Evolutionary conservation across 1,140 invertebrate genomes (phyloP).

Genomic region (Penaeus indicus): DNA sequence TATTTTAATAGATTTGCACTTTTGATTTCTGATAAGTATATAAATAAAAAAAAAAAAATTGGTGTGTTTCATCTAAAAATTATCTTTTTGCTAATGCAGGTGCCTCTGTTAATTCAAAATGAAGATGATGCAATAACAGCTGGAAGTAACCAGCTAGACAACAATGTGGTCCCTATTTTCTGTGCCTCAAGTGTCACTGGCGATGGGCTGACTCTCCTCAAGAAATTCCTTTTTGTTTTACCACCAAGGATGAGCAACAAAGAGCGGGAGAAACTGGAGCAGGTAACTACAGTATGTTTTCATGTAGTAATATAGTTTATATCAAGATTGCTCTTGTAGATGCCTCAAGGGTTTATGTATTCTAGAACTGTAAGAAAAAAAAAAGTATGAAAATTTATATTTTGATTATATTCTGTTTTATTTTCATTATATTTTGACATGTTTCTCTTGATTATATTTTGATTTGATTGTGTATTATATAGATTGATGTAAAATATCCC

Average conservation of each 20-base stretch:
- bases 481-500: not conserved
- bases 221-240: constrained; percentile 82
- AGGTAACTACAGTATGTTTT: constrained; percentile 69
- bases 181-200: constrained; percentile 96
- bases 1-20: not conserved
- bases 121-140: constrained; percentile 82
- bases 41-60: too few relatives aligned
- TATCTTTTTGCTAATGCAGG: constrained; percentile 33
- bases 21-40: not conserved
- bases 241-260: constrained; percentile 79
- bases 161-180: constrained; percentile 87
- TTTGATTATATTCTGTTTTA: too few relatives aligned
- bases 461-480: not conserved
- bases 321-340: not conserved
- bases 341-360: constrained; percentile 34
- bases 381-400: not conserved
- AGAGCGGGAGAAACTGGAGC: constrained; percentile 81
- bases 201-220: constrained; percentile 83
- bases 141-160: constrained; percentile 76
- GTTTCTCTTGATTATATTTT: too few relatives aligned
- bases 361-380: too few relatives aligned
- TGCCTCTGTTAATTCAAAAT: constrained; percentile 77
- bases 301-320: too few relatives aligned
- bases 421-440: too few relatives aligned
- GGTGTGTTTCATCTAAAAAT: too few relatives aligned